Evolutionary conservation across 2,888 invertebrate species (phyloP).

Genomic region (Pterostichus madidus): DNA sequence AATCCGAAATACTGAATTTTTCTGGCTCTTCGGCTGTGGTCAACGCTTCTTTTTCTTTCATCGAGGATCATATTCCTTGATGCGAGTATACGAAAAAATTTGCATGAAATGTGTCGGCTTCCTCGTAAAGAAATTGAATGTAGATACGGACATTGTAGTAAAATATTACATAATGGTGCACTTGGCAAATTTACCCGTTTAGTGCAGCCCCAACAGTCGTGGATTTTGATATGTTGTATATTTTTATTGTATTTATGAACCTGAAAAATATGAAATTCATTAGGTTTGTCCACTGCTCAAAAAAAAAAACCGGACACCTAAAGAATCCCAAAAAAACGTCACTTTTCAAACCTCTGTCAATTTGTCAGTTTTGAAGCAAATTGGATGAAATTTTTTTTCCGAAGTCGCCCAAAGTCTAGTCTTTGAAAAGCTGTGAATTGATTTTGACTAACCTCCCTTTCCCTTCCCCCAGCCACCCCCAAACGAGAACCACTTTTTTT

Average conservation of each 20-base stretch:
- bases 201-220: constrained; percentile 47
- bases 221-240: constrained; percentile 47
- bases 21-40: neutral
- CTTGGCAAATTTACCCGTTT: constrained; percentile 46
- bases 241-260: constrained; percentile 52
- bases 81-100: constrained; percentile 54
- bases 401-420: too few species aligned
- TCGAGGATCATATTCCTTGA: constrained; percentile 17
- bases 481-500: too few species aligned
- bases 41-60: constrained; percentile 21
- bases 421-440: too few species aligned
- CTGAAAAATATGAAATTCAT: constrained; percentile 35
- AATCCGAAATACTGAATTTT: constrained; percentile 31
- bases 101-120: constrained; percentile 50
- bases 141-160: constrained; percentile 47
- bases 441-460: too few species aligned
- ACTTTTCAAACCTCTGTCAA: too few species aligned
- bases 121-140: constrained; percentile 41
- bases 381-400: too few species aligned
- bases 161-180: constrained; percentile 47
- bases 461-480: too few species aligned
- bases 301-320: too few species aligned
- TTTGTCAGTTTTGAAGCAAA: too few species aligned
- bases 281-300: too few species aligned
- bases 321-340: too few species aligned